Percentiles rank a stretch among this genome's conserved stretches.
phyloP scores from a whole-genome alignment of 2,888 invertebrate species.

The Caenorhabditis sinica region DNA sequence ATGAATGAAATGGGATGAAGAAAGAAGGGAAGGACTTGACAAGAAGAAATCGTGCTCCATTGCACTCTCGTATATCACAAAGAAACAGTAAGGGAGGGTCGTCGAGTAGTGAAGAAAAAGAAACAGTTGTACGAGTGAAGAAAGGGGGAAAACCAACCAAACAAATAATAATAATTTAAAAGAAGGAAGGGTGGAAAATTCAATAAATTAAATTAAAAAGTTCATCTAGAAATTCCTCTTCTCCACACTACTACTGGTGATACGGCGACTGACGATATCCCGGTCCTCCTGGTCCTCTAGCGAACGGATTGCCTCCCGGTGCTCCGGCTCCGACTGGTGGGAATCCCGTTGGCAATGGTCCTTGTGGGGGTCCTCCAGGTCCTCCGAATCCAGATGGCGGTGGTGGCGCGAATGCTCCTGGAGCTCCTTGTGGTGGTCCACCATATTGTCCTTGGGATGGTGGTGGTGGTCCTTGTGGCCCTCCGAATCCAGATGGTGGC shows the following conservation, averaged over 20 bases:
- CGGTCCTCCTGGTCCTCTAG: constrained; percentile 67
- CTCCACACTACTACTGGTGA: constrained; percentile 72
- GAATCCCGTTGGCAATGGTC: constrained; percentile 64
- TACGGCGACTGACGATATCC: constrained; percentile 75
- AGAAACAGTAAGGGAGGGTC: not conserved
- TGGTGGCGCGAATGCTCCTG: constrained; percentile 50
- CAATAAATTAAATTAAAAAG: not conserved
- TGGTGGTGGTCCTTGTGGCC: constrained; percentile 24
- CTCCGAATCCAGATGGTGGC: constrained; percentile 57
- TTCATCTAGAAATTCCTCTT: constrained; percentile 44
- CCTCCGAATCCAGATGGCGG: constrained; percentile 56
- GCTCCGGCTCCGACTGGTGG: constrained; percentile 50
- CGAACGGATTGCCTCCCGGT: constrained; percentile 74
- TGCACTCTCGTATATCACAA: constrained; percentile 19
- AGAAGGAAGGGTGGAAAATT: no score
- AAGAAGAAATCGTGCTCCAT: constrained; percentile 14
- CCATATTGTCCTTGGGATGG: constrained; percentile 28
- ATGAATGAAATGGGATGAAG: not conserved
- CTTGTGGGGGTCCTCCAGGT: constrained; percentile 58
- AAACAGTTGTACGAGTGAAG: constrained; percentile 18
- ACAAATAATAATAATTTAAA: no score
- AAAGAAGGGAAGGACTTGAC: constrained; percentile 4
- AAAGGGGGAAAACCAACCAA: constrained; percentile 7
- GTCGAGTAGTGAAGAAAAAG: no score
- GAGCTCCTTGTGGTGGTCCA: constrained; percentile 29